A percentile compares a stretch with the other conserved stretches of the same genome.
Evolutionary conservation across 2,888 invertebrate genomes (phyloP).

Genomic region (Lypha dubia): DNA sequence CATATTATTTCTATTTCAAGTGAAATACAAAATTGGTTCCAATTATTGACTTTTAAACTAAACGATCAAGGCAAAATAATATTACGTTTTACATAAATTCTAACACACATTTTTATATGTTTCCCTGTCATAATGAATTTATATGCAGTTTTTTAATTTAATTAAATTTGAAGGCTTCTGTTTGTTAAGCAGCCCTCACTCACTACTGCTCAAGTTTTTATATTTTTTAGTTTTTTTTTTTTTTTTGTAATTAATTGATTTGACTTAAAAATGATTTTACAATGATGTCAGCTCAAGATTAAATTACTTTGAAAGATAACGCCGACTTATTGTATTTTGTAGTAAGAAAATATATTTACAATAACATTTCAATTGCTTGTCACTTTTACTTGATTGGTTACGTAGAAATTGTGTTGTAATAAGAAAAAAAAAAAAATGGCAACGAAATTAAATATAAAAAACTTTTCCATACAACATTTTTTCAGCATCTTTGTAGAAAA

Average conservation of each 20-base stretch:
- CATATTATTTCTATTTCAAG: background rate
- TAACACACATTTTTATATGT: background rate
- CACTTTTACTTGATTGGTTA: constrained; percentile 51
- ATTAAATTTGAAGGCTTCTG: constrained; percentile 51
- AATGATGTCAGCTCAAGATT: constrained; percentile 66
- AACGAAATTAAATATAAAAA: constrained; percentile 27
- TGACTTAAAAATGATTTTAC: constrained; percentile 49
- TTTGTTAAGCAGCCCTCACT: constrained; percentile 12
- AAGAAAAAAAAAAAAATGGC: constrained; percentile 32
- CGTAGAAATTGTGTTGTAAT: constrained; percentile 34
- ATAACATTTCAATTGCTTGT: constrained; percentile 48
- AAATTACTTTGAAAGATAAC: constrained; percentile 49
- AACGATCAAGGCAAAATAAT: background rate
- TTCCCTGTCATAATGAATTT: constrained; percentile 5
- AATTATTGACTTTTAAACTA: background rate
- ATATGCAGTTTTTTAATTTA: constrained; percentile 11
- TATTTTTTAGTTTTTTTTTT: background rate
- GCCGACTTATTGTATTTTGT: constrained; percentile 46
- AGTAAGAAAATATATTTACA: constrained; percentile 2
- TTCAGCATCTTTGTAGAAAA: constrained; percentile 1
- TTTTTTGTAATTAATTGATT: constrained; percentile 38
- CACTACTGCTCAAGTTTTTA: background rate
- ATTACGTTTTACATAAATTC: background rate
- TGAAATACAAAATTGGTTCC: too few relatives aligned
- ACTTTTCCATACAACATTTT: constrained; percentile 31